A percentile compares a stretch with the other conserved stretches of the same genome.
These are phyloP conservation scores for Apodemus agrarius DNA, from an alignment of 2,797 vertebrate species.

Conservation along the genomic window DNA sequence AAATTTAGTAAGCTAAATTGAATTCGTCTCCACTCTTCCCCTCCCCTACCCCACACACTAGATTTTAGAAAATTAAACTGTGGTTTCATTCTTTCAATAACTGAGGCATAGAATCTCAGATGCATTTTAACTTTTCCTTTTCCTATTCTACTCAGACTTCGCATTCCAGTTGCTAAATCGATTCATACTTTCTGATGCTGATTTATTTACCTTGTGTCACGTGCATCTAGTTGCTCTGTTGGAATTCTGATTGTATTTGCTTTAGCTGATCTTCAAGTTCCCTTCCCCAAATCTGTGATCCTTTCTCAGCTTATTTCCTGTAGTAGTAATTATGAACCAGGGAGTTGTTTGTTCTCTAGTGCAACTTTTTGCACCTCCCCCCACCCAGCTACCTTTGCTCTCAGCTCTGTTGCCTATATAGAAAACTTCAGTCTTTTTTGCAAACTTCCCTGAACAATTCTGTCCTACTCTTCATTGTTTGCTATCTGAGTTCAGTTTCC, in stretches of 20 bases:
- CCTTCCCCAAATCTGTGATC: conserved; percentile 8
- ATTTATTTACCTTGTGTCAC: conserved; percentile 40
- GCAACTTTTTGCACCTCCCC: neutral
- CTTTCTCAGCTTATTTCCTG: conserved; percentile 11
- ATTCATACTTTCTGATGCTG: conserved; percentile 51
- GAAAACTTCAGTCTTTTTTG: neutral
- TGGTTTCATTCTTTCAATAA: conserved; percentile 55
- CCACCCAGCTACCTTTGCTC: conserved; percentile 43
- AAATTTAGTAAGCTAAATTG: conserved; percentile 60
- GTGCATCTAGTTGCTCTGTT: conserved; percentile 6
- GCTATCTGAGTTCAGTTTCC: conserved; percentile 6
- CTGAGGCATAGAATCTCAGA: conserved; percentile 40
- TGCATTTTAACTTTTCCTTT: neutral
- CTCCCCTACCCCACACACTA: neutral
- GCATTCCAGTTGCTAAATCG: conserved; percentile 48
- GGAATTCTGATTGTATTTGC: conserved; percentile 24
- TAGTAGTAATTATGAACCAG: neutral
- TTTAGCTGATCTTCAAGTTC: conserved; percentile 22
- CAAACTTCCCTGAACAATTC: neutral
- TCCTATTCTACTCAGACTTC: conserved; percentile 25
- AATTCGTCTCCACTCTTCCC: conserved; percentile 42
- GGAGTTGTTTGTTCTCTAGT: conserved; percentile 13
- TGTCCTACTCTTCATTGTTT: neutral
- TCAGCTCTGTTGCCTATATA: neutral
- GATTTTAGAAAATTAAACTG: conserved; percentile 66